Base-by-base conservation (phyloP, 2,113 vertebrate genomes). In the Rousettus leschenaultii region DNA sequence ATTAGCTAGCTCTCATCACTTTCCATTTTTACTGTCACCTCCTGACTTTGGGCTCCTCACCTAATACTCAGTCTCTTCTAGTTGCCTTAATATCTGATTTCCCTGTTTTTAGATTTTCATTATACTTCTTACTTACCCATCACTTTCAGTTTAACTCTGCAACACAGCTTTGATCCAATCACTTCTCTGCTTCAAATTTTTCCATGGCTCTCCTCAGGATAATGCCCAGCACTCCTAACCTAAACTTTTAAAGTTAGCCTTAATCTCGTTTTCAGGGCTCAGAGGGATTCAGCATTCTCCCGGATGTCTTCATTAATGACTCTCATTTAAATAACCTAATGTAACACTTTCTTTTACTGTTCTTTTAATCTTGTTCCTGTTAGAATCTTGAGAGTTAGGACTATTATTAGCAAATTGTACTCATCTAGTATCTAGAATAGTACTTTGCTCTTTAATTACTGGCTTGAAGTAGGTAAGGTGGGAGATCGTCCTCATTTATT, bases 141-240 rank as follows among this genome's bases (percentile, higher is more conserved):
- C 89, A 83, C 89, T 86, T 95, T 83, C 30, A 63, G 11, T 91
- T 89, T 85, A 82, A 93, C 85, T 94, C 26, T 95, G n/a, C 8
- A 85, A 18, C 33, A 77, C 53, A 83, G 48, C 35, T 86, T 94
- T 96, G 86, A 94, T 95, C 65, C 35, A 93, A 1, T 94, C 61
- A 86, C 18, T 75, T 35, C 38, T 74, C 24, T 93, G 59, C n/a
- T 94, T 55, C 51, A 80, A 26, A 73, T 55, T 86, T 85, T 84
- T 71, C 28, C 12, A 2, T 85, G 63, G 10, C 59, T 89, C 6
- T 92, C 55, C 48, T 91, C 55, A 82, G 82, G 40, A 26, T 71
- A 68, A 94, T 68, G 33, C 30, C 19, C 71, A 57, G 66, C 22
- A 78, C 87, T 86, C 75, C 75, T 88, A 85, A 63, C 74, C 59